These are phyloP conservation scores for Anguilla anguilla DNA, from an alignment of 2,797 vertebrate species.

Conservation along the genomic window DNA sequence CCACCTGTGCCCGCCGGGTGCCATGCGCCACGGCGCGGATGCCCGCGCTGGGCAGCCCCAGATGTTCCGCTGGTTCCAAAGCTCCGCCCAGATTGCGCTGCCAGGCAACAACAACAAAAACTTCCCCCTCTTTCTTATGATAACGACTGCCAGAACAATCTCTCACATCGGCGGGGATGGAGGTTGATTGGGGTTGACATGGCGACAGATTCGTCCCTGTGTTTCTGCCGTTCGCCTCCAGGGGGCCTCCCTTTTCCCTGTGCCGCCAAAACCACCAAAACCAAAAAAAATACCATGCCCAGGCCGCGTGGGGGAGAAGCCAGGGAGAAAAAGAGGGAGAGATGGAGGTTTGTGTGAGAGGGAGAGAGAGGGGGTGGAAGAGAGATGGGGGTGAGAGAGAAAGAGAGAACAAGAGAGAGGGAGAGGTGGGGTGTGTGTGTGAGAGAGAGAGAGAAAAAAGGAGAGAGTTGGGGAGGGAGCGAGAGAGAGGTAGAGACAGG, in stretches of 20 bases:
- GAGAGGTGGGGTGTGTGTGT: neutral
- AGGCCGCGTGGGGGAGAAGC: neutral
- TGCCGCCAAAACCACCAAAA: constrained; percentile 51
- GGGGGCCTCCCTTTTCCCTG: constrained; percentile 49
- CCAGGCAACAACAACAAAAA: neutral
- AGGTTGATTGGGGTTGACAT: constrained; percentile 69
- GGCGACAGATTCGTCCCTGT: constrained; percentile 65
- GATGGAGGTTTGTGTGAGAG: no score
- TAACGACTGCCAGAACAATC: neutral
- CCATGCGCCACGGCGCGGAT: constrained; percentile 17
- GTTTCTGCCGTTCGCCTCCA: constrained; percentile 61
- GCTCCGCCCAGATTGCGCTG: constrained; percentile 12
- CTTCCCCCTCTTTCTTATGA: constrained; percentile 5
- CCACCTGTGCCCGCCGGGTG: constrained; percentile 39
- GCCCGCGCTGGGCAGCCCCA: neutral
- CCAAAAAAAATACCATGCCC: constrained; percentile 51
- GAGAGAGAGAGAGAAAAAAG: neutral
- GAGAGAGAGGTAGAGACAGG: neutral
- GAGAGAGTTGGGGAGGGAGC: neutral
- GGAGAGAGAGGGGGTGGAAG: neutral
- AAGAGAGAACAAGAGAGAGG: neutral
- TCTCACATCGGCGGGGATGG: constrained; percentile 45
- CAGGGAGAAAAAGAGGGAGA: neutral
- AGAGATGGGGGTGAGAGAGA: no score
- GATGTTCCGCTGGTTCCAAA: constrained; percentile 2